Percentiles rank a stretch among this genome's conserved stretches.
Evolutionary conservation across 1,140 invertebrate genomes (phyloP).

Genomic region (Listronotus bonariensis): DNA sequence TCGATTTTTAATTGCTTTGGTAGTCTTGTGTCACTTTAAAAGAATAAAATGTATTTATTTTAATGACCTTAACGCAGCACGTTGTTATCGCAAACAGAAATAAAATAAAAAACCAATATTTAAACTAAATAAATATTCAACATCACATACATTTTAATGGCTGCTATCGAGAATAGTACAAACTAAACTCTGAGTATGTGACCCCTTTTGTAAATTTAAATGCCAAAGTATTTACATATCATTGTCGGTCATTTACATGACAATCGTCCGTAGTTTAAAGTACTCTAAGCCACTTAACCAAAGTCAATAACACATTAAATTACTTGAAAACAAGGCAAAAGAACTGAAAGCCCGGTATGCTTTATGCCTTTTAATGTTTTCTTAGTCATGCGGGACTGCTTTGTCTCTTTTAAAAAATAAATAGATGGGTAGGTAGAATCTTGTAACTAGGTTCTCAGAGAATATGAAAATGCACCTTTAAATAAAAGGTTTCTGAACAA

Average conservation of each 20-base stretch:
- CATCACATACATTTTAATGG: conserved; percentile 10
- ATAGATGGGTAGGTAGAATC: background rate
- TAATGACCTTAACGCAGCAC: no score
- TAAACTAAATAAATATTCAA: no score
- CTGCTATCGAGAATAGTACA: background rate
- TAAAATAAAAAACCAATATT: no score
- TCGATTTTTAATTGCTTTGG: no score
- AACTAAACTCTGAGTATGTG: conserved; percentile 1
- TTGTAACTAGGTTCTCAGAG: no score
- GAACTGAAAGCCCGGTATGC: background rate
- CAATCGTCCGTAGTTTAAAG: conserved; percentile 7
- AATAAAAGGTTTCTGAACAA: no score
- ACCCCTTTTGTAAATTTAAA: conserved; percentile 19
- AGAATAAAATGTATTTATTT: no score
- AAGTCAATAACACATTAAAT: conserved; percentile 11
- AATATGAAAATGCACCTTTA: no score
- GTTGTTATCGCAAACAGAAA: no score
- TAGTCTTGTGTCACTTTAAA: no score
- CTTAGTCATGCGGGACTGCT: no score
- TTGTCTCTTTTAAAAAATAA: background rate
- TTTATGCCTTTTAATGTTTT: no score
- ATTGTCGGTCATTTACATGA: conserved; percentile 14
- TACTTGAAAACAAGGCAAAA: conserved; percentile 6
- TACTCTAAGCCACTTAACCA: conserved; percentile 5
- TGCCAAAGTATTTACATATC: conserved; percentile 10